Conservation (phyloP, 2,888 invertebrate genomes). For the Brachyptera putata region DNA sequence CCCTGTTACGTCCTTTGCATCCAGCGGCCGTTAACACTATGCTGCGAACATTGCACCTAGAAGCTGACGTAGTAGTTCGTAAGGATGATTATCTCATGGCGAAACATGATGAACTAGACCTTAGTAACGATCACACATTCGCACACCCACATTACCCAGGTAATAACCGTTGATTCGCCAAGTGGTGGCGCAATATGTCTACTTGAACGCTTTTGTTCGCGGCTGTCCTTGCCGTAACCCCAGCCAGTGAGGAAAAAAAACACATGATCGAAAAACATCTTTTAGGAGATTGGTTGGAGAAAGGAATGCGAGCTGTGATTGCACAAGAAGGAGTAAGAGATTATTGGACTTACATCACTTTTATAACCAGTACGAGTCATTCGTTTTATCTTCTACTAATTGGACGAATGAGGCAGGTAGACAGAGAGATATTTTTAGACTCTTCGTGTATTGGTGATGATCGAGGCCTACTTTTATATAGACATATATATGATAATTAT, state of each 20-base stretch:
- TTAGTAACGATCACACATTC: background rate
- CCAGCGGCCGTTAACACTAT: constrained; percentile 6
- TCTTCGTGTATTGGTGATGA: too few relatives aligned
- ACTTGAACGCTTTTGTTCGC: background rate
- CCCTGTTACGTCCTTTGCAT: too few relatives aligned
- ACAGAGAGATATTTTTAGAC: too few relatives aligned
- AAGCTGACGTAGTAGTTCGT: constrained; percentile 7
- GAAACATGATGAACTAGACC: constrained; percentile 6
- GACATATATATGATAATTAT: too few relatives aligned
- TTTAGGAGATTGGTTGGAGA: background rate
- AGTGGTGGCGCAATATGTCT: constrained; percentile 1
- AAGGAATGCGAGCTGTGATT: too few relatives aligned
- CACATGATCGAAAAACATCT: background rate
- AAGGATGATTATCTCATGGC: constrained; percentile 3
- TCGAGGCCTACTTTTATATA: too few relatives aligned
- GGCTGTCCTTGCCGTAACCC: background rate
- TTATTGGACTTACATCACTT: too few relatives aligned
- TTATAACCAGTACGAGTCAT: too few relatives aligned
- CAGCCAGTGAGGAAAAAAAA: background rate
- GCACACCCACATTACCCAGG: background rate
- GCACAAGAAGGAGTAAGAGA: too few relatives aligned
- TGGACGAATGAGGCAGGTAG: too few relatives aligned
- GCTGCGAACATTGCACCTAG: constrained; percentile 15
- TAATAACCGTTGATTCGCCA: constrained; percentile 7
- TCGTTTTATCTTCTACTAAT: too few relatives aligned